Evolutionary conservation across 2,113 vertebrate species (phyloP), one percentile per base, ranked within the genome.

Genomic region (Cottus gobio): DNA sequence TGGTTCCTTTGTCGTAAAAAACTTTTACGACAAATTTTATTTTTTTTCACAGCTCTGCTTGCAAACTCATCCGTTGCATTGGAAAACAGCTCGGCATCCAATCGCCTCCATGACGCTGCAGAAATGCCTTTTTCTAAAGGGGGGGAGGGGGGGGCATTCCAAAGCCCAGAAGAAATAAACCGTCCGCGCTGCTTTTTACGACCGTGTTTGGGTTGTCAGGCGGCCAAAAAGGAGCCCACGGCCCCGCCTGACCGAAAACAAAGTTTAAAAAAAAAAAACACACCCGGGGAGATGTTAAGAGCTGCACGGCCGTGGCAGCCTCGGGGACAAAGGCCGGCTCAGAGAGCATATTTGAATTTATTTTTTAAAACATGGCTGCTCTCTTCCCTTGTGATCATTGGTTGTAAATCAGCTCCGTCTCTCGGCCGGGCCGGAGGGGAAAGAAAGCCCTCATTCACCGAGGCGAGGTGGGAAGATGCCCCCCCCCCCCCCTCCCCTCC

Each of bases 141-240:
- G 34, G 34, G 68, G 18, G 37, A 62, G 57, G 63, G 87, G 87
- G 77, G 65, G 78, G 81, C 83, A 77, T 87, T 91, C 86, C 86
- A 30, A 73, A 48, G 83, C 64, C 48, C 52, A 82, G 83, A 72
- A 85, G 84, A 92, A 89, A 87, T 88, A 86, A 90, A 91, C 86
- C 57, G 30, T 79, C 75, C 60, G 71, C 20, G 26, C 77, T 74
- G 80, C 82, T 92, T 44, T 39, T 92, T 87, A 92, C 62, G 64
- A 82, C 68, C n/a, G 71, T 88, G 85, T 93, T 92, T 89, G 86
- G 87, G 81, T 89, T 90, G 92, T 91, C 87, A 82, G 83, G 4
- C 24, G 44, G 89, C 89, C 91, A 34, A 91, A 91, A 85, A 52
- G 76, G 62, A 84, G 37, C 83, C 76, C 20, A 22, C 24, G 11